Evolutionary conservation across 2,797 vertebrate species (phyloP), one percentile per base, ranked within the genome.

Genomic region (Sebastes trivittatus): DNA sequence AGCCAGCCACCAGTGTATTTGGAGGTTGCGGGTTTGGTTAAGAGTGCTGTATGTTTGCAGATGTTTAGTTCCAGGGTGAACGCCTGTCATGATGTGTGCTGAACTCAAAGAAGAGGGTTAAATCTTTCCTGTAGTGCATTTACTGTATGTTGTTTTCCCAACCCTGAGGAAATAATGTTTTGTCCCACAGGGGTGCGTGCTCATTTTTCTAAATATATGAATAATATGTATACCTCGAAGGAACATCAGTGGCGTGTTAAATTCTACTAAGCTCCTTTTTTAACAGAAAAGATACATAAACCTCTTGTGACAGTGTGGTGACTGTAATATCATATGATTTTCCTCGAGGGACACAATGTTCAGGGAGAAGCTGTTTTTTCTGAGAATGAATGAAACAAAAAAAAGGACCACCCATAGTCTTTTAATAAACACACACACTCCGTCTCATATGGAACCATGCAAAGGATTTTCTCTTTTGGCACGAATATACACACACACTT

Each of bases 321-420:
- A 42, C 20, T 74, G 42, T 49, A 49, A 70, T 36, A 23, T 78
- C 25, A 34, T 60, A 61, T 60, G 71, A 74, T 73, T 67, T 74
- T 72, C 46, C 61, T 66, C 0, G 0, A 27, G 76, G 74, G 61
- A 87, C 55, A 74, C 69, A 84, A 65, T 60, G n/a, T 68, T 58
- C 16, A 67, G 29, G 27, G 27, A 68, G 71, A 75, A 36, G 22
- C 42, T 29, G 18, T 54, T 46, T 73, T 80, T 75, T 60, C 16
- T 52, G 10, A n/a, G 42, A 56, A 63, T 65, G 58, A 72, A 69
- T 80, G 76, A 82, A 85, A 82, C 76, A 71, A 71, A 87, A 71
- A 71, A 87, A 75, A 71, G 66, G 88, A 90, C 91, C 92, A 94
- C 89, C 89, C 89, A 64, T 75, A 62, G 74, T 66, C 73, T 77